Conservation (phyloP, 2,888 invertebrate species). For the Habroteleia sp. region DNA sequence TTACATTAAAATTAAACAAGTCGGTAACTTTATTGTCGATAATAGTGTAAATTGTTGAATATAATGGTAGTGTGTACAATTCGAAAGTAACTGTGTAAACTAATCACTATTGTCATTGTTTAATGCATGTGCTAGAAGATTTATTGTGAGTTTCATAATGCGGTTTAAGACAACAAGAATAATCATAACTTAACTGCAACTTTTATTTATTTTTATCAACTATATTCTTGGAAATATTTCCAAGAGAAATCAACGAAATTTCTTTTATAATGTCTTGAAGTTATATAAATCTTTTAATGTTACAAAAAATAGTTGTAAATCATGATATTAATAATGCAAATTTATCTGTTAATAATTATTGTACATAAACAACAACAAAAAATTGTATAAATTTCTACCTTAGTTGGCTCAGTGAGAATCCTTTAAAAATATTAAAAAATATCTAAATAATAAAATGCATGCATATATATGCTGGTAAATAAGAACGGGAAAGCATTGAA, state of each 20-base stretch:
- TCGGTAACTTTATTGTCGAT: neutral
- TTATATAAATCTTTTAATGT: too few species aligned
- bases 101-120: constrained; percentile 42
- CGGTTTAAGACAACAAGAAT: constrained; percentile 13
- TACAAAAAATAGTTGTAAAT: too few species aligned
- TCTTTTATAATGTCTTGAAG: neutral
- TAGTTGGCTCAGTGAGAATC: too few species aligned
- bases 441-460: too few species aligned
- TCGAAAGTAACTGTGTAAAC: constrained; percentile 35
- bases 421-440: too few species aligned
- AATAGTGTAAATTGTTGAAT: constrained; percentile 1
- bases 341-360: too few species aligned
- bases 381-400: too few species aligned
- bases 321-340: too few species aligned
- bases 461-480: too few species aligned
- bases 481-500: too few species aligned
- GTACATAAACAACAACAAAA: too few species aligned
- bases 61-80: constrained; percentile 5
- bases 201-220: constrained; percentile 7
- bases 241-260: neutral
- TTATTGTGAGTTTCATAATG: constrained; percentile 38
- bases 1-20: too few species aligned
- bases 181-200: constrained; percentile 13
- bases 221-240: neutral
- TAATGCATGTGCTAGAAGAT: constrained; percentile 32